phyloP scores from a whole-genome alignment of 2,113 vertebrate species.

The Plestiodon gilberti region DNA sequence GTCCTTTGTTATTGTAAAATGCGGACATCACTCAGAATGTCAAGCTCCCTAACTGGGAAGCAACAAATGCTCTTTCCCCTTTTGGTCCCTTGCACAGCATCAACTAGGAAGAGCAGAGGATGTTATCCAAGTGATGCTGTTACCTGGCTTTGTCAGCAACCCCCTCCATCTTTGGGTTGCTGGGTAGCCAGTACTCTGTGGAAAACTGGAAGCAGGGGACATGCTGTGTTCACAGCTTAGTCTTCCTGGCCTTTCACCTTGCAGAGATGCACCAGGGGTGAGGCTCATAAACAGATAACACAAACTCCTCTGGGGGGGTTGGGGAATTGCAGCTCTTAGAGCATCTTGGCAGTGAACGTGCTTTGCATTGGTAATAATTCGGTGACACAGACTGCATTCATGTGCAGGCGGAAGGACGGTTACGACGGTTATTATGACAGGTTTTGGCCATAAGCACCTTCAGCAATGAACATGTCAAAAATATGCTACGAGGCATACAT shows the following conservation, averaged over 20 bases:
- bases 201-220: not conserved
- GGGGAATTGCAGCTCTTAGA: not conserved
- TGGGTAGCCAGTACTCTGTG: not conserved
- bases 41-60: constrained; percentile 11
- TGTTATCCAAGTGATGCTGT: constrained; percentile 40
- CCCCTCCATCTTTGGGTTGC: not conserved
- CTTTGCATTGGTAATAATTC: not conserved
- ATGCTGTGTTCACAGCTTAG: too few species aligned
- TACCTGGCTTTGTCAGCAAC: not conserved
- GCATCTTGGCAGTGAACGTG: not conserved
- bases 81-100: constrained; percentile 49
- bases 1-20: constrained; percentile 51
- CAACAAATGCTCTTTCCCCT: constrained; percentile 39
- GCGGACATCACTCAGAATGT: constrained; percentile 38
- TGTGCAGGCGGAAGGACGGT: not conserved
- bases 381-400: not conserved
- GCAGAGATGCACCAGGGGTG: not conserved
- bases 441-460: too few species aligned
- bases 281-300: not conserved
- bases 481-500: not conserved
- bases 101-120: constrained; percentile 45
- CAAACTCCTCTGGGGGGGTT: not conserved
- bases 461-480: too few species aligned
- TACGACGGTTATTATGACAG: too few species aligned
- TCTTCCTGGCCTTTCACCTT: not conserved